Evolutionary conservation across 2,888 invertebrate genomes (phyloP), one percentile per base, ranked within the genome.

Genomic region (Priocnemis perturbator): DNA sequence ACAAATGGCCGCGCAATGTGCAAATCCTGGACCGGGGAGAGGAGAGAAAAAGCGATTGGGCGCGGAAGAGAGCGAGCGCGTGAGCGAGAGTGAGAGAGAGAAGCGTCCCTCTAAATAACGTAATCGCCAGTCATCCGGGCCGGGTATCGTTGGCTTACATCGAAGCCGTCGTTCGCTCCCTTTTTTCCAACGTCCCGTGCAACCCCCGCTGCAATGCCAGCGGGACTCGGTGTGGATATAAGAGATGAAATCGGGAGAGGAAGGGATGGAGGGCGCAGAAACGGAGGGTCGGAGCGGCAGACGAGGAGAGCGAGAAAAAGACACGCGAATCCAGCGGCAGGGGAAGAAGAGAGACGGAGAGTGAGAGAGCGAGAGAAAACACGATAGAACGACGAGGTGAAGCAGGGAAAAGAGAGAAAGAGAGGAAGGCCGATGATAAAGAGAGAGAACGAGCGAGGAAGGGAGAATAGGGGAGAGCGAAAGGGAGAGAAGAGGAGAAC

Each of bases 341-440:
- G 19, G n/a, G 50, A 50, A 19, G 9, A 50, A 19, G 50, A n/a
- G 50, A 50, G 50, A 50, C 14, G 50, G 17, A 47, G 47, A 1
- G 19, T n/a, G 50, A 3, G 11, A 17, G 47, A n/a, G 17, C 4
- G 19, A 19, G 50, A 50, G n/a, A 50, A 14, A 19, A 50, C 15
- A 11, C 3, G 50, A 9, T 5, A 50, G 50, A 50, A 50, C n/a
- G 50, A 9, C 50, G 50, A 17, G 17, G 19, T 7, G 50, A 50
- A 50, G 75, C 73, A 72, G 75, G 65, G 47, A 37, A 61, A 74
- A 37, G 50, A 50, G 59, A 26, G 20, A 57, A 11, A 23, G 45
- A 50, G 26, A 44, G 20, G n/a, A 9, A 44, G 55, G 30, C 37
- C 44, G 11, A 45, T n/a, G 59, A 20, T n/a, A 53, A 15, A 67